Evolutionary conservation across 2,797 vertebrate species (phyloP).

Genomic region (Peromyscus melanophrys): DNA sequence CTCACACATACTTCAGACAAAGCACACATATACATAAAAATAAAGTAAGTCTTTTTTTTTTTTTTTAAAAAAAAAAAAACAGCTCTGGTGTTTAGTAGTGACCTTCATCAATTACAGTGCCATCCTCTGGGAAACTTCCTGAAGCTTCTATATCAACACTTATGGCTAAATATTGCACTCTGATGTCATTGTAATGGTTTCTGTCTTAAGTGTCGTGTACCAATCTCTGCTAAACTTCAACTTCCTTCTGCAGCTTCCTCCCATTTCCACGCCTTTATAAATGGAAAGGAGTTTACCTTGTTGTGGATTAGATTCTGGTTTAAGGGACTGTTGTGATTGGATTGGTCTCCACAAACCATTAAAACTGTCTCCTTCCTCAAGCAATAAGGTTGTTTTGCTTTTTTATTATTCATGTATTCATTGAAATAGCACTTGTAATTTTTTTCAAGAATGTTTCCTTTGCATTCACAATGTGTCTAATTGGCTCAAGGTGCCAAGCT

Average conservation of each 20-base stretch:
- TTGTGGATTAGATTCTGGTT: background rate
- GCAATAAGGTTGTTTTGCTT: background rate
- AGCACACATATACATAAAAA: background rate
- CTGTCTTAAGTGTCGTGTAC: background rate
- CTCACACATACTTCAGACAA: background rate
- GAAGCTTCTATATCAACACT: background rate
- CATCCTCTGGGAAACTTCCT: no score
- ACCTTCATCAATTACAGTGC: background rate
- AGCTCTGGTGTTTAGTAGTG: background rate
- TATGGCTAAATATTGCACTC: background rate
- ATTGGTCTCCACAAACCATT: background rate
- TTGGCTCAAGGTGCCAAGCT: background rate
- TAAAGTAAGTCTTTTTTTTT: background rate
- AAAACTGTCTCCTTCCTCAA: background rate
- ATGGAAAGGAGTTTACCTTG: background rate
- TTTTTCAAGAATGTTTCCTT: background rate
- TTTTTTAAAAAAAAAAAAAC: background rate
- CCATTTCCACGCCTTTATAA: background rate
- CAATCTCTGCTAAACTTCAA: background rate
- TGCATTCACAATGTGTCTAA: slow-evolving; percentile 27
- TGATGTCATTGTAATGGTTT: background rate
- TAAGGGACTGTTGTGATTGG: background rate
- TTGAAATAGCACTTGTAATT: background rate
- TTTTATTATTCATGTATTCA: slow-evolving; percentile 20
- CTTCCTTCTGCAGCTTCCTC: background rate